These are phyloP conservation scores for Acleris emargana DNA, from an alignment of 2,888 invertebrate species.

Conservation along the genomic window DNA sequence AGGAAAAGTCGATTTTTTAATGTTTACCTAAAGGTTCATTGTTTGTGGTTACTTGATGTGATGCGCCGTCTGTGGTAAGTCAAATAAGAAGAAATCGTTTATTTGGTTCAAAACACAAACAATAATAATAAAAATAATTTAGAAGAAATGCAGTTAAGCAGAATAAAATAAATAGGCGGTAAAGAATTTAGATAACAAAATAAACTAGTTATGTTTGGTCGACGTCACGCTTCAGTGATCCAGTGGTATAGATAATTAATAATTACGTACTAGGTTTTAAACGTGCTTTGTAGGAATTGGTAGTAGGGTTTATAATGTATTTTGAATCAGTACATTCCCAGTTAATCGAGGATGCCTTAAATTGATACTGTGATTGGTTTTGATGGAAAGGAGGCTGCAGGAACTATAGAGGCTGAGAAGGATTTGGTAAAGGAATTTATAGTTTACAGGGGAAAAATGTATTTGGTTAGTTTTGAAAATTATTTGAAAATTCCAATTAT, in stretches of 20 bases:
- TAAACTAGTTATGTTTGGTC: too few species aligned
- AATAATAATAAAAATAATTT: too few species aligned
- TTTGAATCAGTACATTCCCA: conserved; percentile 26
- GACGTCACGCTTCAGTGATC: background rate
- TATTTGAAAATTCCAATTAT: conserved; percentile 19
- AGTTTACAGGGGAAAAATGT: conserved; percentile 27
- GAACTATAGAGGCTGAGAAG: conserved; percentile 25
- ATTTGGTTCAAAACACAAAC: too few species aligned
- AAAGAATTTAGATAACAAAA: too few species aligned
- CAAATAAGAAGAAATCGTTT: too few species aligned
- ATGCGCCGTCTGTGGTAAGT: too few species aligned
- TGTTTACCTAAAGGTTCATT: too few species aligned
- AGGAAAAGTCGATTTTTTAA: too few species aligned
- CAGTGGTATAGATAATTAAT: background rate
- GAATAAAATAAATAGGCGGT: too few species aligned
- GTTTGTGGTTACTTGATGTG: too few species aligned
- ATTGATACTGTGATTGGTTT: conserved; percentile 32
- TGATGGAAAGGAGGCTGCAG: conserved; percentile 28
- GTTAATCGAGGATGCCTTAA: conserved; percentile 31
- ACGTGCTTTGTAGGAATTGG: conserved; percentile 2
- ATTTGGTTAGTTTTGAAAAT: conserved; percentile 17
- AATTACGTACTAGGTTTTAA: conserved; percentile 11
- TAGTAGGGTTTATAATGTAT: background rate
- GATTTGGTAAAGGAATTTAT: conserved; percentile 26
- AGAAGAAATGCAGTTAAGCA: too few species aligned